Evolutionary conservation across 2,888 invertebrate genomes (phyloP).

Genomic region (Hypomecis atomaria): DNA sequence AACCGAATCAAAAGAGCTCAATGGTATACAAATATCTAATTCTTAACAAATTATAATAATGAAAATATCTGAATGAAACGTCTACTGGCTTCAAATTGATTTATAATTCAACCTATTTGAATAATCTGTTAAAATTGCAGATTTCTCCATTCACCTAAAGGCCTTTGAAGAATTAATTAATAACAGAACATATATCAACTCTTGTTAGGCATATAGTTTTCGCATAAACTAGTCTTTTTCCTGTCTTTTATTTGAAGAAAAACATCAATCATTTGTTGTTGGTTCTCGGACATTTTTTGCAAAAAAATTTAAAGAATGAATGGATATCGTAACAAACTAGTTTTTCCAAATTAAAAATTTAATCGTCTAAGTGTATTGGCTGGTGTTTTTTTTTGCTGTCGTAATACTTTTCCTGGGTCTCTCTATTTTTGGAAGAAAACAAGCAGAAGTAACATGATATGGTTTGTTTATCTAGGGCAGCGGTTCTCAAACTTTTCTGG

Average conservation of each 20-base stretch:
- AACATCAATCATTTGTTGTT: conserved; percentile 16
- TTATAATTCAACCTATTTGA: conserved; percentile 40
- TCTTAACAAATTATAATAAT: conserved; percentile 16
- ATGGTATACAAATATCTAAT: conserved; percentile 4
- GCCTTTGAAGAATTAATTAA: conserved; percentile 40
- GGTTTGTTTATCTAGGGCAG: too few species aligned
- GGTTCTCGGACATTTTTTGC: neutral
- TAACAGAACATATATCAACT: conserved; percentile 29
- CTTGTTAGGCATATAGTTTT: conserved; percentile 23
- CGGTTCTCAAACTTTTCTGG: too few species aligned
- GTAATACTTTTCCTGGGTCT: too few species aligned
- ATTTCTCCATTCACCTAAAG: conserved; percentile 42
- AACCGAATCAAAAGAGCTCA: neutral
- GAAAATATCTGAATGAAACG: conserved; percentile 34
- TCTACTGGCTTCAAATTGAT: conserved; percentile 28
- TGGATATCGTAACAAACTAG: neutral
- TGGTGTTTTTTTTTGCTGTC: too few species aligned
- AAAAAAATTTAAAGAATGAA: neutral
- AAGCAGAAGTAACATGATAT: too few species aligned
- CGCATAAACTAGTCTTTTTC: conserved; percentile 21
- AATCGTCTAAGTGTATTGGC: too few species aligned
- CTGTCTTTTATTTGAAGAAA: conserved; percentile 18
- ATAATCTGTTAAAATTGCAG: conserved; percentile 37
- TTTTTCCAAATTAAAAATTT: neutral
- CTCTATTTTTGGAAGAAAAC: too few species aligned